Conservation (phyloP, 2,113 vertebrate species). For the Rissa tridactyla region DNA sequence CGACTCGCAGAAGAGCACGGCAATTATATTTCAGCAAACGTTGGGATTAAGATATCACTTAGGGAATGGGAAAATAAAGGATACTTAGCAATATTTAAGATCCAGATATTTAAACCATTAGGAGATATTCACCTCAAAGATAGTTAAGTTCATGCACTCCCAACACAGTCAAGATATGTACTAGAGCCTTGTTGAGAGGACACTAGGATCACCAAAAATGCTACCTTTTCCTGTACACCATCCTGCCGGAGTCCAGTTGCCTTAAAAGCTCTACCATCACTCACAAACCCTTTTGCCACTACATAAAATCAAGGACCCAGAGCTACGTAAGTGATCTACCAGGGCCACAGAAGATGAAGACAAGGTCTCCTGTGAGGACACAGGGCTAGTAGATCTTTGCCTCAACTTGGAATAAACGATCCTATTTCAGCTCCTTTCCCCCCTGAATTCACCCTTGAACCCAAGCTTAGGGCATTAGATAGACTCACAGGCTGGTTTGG, state of each 20-base stretch:
- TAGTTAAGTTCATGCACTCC: neutral
- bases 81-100: neutral
- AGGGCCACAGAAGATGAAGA: neutral
- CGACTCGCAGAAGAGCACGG: neutral
- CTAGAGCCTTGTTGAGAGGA: neutral
- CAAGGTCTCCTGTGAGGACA: neutral
- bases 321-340: fast-evolving
- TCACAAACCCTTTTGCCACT: neutral
- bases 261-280: neutral
- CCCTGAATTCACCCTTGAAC: neutral
- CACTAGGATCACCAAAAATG: too few species aligned
- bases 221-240: neutral
- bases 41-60: neutral
- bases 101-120: neutral
- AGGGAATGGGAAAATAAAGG: neutral
- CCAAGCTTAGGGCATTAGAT: too few species aligned
- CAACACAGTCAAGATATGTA: neutral
- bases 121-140: neutral
- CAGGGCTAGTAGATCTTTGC: neutral
- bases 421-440: neutral
- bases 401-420: neutral
- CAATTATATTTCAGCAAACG: neutral
- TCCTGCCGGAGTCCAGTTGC: neutral
- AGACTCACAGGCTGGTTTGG: too few species aligned
- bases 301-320: neutral